Conservation (phyloP, 2,797 vertebrate genomes). For the Gadopsis bispinosus region DNA sequence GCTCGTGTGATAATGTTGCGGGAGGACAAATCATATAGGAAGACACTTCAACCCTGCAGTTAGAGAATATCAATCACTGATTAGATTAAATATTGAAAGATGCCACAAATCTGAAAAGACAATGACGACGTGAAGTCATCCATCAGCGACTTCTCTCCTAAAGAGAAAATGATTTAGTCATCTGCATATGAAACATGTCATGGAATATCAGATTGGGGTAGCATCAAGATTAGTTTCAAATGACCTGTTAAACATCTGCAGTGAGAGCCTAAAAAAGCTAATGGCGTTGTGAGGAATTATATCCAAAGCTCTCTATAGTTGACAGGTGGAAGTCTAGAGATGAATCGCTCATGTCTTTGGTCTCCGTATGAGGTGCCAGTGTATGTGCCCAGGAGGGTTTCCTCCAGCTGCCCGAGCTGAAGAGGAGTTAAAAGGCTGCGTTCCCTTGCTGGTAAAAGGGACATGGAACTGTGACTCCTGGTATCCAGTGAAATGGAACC, state of each 20-base stretch:
- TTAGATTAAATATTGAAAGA: conserved; percentile 31
- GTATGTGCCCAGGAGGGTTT: conserved; percentile 43
- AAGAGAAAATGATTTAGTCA: conserved; percentile 29
- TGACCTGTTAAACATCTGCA: conserved; percentile 23
- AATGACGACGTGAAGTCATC: not conserved
- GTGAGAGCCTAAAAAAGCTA: conserved; percentile 7
- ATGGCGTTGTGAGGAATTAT: conserved; percentile 15
- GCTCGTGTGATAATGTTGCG: not conserved
- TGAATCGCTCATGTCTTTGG: conserved; percentile 47
- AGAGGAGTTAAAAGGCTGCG: conserved; percentile 49
- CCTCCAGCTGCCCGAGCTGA: conserved; percentile 39
- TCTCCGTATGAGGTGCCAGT: conserved; percentile 25
- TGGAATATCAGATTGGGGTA: conserved; percentile 9
- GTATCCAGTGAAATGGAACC: conserved; percentile 49
- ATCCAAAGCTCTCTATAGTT: conserved; percentile 22
- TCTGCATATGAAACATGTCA: conserved; percentile 18
- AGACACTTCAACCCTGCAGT: not conserved
- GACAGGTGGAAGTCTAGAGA: conserved; percentile 50
- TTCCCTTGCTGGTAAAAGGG: conserved; percentile 23
- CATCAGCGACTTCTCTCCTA: conserved; percentile 6
- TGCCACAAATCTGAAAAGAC: conserved; percentile 7
- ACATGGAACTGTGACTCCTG: conserved; percentile 47
- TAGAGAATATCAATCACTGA: conserved; percentile 27
- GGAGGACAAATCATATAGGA: not conserved
- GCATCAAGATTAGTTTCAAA: conserved; percentile 27